Base-by-base conservation (phyloP, 2,888 invertebrate species). In the Drosophila melanosoma region DNA sequence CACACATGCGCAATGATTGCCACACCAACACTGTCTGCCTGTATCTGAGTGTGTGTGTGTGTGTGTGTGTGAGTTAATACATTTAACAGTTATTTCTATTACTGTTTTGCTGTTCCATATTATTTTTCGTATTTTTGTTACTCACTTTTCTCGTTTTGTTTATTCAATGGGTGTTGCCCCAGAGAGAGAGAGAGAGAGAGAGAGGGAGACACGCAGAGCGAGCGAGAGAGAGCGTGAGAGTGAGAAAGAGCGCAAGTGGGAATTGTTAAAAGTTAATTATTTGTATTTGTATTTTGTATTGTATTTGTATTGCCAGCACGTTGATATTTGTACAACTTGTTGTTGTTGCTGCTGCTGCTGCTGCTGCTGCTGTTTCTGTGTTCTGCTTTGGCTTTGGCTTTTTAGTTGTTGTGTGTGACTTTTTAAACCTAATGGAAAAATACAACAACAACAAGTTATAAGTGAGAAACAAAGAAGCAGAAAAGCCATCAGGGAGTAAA, bases 191-290 rank as follows among this genome's bases (percentile, higher is more conserved):
- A 36, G 26, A 35, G 36, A 38, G 32, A 3, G 42, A 33, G 23
- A 33, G 32, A 23, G 38, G 63, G 35, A 32, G 45, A 33, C 29
- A 29, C 29, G 29, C 29, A 29, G 29, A 29, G 29, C 29, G 52
- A 42, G 45, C 33, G 60, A 49, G 53, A 36, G 53, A 23, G 64
- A 45, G 64, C 36, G 33, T 35, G 49, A 42, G 38, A 12, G 52
- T 6, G 35, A 10, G 53, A 4, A 51, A 29, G 71, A 33, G 60
- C 63, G 67, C 38, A 61, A 40, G 75, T 53, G 48, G 51, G 54
- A 81, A 83, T 79, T 86, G 89, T 88, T 83, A 78, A 88, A 84
- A 88, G 83, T 84, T 88, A 84, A 84, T 84, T 84, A 88, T 83
- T 83, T 83, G 79, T 83, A 76, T 84, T 84, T 88, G 83, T 88